Base-by-base conservation (phyloP, 2,797 vertebrate genomes). In the Danio albolineatus region DNA sequence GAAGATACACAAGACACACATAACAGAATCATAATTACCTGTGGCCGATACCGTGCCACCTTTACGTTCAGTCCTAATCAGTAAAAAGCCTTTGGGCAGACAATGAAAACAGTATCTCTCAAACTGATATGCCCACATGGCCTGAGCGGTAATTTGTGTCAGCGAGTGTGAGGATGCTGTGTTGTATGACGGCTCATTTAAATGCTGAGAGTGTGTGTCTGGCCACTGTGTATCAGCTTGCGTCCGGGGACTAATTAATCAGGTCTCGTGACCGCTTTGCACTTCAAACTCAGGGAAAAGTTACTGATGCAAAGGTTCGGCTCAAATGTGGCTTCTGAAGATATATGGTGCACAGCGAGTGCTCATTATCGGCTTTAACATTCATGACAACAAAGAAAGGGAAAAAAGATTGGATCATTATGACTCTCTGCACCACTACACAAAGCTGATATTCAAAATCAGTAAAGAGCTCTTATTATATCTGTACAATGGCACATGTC, bases 1-100 rank as follows among this genome's bases (percentile, higher is more conserved):
- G 38, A 48, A 36, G 17, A 3, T 56, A 59, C 13, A 21, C 19
- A 21, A 61, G 54, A 59, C 51, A 17, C 19, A 83, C 56, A 66
- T 21, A 39, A 49, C 9, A 46, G 71, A 81, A 54, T 60, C n/a
- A 83, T 89, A 92, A 92, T 90, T 90, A 90, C 83, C 73, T 78
- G 51, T 90, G 88, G 89, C 87, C 28, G 87, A 78, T 64, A 49
- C 71, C 78, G 87, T 83, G 80, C 79, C 57, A 85, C 81, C 79
- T 90, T 90, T 87, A 87, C 82, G 85, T 84, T 88, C 78, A 39
- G 12, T 54, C 59, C 69, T 87, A 93, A 93, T 92, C 92, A 91
- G 79, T 77, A 81, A 86, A 86, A 79, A 78, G 84, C 77, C 77
- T 88, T 90, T 92, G 88, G 88, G 90, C 88, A 85, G 87, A 84